Base-by-base conservation (phyloP, 2,113 vertebrate species). In the Anarhynchus alexandrinus region DNA sequence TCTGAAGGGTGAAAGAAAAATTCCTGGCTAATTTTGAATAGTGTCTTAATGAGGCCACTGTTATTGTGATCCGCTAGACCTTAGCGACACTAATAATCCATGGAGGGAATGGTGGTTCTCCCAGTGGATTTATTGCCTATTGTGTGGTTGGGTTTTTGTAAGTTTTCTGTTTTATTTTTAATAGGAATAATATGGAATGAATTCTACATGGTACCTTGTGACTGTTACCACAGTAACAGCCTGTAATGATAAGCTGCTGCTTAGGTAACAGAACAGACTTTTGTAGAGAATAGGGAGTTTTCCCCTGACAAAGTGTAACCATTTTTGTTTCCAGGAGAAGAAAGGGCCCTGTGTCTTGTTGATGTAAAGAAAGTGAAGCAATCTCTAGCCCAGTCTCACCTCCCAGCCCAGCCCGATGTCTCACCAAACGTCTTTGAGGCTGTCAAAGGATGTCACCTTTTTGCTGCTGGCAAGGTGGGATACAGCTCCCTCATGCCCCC, bases 341-440 rank as follows among this genome's bases (percentile, higher is more conserved):
- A 99, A 97, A 98, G 99, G 85, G 99, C 99, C 4, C 94, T 99
- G 94, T 99, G 99, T 87, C 98, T 99, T 61, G 98, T 99, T 59
- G 99, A 99, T 43, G 99, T 99, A 78, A 99, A 99, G 98, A 99
- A 99, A 82, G 99, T 99, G 69, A 99, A 99, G 94, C 99, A 99
- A 97, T 99, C 99, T 55, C 96, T 99, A 78, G 99, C 99, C 10
- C 99, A 99, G 97, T 98, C 99, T n/a, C 99, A 99, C 97, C 98
- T 99, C 88, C 99, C 99, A 17, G 99, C 98, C 84, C 99, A 99
- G 97, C 99, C 99, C 0, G 99, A 99, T 67, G 95, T 99, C 90
- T 98, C 98, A 10, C 99, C 99, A 40, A 99, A 98, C 83, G 89
- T 99, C 92, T 99, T 99, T 64, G 99, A 99, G 97, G 99, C 99